A percentile compares a stretch with the other conserved stretches of the same genome.
Conservation (phyloP, 1,140 invertebrate species). For the Branchinecta lynchi region DNA sequence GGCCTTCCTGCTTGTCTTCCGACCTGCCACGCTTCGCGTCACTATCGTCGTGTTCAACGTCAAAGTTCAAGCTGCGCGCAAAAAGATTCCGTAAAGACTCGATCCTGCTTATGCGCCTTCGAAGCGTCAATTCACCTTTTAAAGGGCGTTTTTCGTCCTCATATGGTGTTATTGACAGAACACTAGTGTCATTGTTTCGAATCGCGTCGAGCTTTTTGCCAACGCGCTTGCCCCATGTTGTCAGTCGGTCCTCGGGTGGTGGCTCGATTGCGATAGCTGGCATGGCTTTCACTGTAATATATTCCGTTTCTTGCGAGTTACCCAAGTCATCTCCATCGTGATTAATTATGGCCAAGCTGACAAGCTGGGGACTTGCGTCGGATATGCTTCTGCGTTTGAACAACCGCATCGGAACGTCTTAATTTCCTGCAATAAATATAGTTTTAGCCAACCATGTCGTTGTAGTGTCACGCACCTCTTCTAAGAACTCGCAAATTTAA, state of each 20-base stretch:
- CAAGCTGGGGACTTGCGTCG: conserved; percentile 19
- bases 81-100: conserved; percentile 42
- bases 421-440: not conserved
- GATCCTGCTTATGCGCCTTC: conserved; percentile 38
- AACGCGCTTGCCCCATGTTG: conserved; percentile 60
- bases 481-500: too few relatives aligned
- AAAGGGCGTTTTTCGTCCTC: not conserved
- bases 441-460: not conserved
- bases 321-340: conserved; percentile 11
- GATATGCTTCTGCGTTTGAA: conserved; percentile 22
- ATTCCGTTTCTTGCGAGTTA: conserved; percentile 21
- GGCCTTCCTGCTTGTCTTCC: conserved; percentile 10
- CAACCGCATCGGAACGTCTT: conserved; percentile 19
- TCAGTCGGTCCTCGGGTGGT: conserved; percentile 35
- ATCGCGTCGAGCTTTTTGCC: conserved; percentile 59
- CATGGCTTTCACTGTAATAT: conserved; percentile 39
- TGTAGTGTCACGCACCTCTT: too few relatives aligned
- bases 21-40: conserved; percentile 6
- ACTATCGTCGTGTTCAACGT: conserved; percentile 13
- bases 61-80: conserved; percentile 15
- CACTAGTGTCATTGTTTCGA: conserved; percentile 46
- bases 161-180: conserved; percentile 23
- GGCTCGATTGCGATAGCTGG: conserved; percentile 37
- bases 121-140: conserved; percentile 25
- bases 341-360: conserved; percentile 18